Conservation (phyloP, 2,888 invertebrate genomes). For the Muscina levida region DNA sequence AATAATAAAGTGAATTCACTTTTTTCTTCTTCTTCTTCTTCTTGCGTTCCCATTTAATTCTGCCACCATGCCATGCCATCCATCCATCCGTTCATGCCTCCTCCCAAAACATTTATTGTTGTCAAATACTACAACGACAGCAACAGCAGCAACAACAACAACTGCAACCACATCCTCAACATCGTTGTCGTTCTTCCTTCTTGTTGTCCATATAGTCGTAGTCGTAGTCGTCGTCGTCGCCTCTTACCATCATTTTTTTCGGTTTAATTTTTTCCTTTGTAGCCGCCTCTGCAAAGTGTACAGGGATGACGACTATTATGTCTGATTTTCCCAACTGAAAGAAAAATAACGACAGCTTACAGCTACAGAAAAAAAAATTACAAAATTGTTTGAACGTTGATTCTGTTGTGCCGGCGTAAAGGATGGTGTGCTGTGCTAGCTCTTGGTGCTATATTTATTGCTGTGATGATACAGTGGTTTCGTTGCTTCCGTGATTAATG, state of each 20-base stretch:
- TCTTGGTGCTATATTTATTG: background rate
- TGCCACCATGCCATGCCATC: too few species aligned
- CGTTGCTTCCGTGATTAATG: background rate
- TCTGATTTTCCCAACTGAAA: slow-evolving; percentile 29
- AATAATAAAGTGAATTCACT: slow-evolving; percentile 53
- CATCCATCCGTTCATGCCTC: slow-evolving; percentile 9
- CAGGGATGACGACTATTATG: slow-evolving; percentile 48
- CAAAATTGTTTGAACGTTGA: slow-evolving; percentile 45
- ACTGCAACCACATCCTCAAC: slow-evolving; percentile 8
- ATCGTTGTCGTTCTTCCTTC: slow-evolving; percentile 24
- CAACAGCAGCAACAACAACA: slow-evolving; percentile 24
- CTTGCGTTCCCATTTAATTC: slow-evolving; percentile 19
- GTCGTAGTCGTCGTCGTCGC: too few species aligned
- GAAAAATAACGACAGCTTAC: slow-evolving; percentile 11
- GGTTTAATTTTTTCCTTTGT: slow-evolving; percentile 49
- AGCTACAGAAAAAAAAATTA: slow-evolving; percentile 29
- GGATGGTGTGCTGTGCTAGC: too few species aligned
- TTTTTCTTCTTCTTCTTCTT: slow-evolving; percentile 16
- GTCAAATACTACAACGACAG: slow-evolving; percentile 18
- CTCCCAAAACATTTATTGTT: slow-evolving; percentile 35
- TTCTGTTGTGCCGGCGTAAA: slow-evolving; percentile 26
- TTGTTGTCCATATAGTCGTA: slow-evolving; percentile 38
- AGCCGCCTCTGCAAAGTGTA: slow-evolving; percentile 60
- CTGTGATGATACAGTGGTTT: slow-evolving; percentile 54
- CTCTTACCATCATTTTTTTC: slow-evolving; percentile 57